Percentiles rank a stretch among this genome's conserved stretches.
These are phyloP conservation scores for Lysiphlebus fabarum DNA, from an alignment of 1,140 invertebrate species.

Conservation along the genomic window DNA sequence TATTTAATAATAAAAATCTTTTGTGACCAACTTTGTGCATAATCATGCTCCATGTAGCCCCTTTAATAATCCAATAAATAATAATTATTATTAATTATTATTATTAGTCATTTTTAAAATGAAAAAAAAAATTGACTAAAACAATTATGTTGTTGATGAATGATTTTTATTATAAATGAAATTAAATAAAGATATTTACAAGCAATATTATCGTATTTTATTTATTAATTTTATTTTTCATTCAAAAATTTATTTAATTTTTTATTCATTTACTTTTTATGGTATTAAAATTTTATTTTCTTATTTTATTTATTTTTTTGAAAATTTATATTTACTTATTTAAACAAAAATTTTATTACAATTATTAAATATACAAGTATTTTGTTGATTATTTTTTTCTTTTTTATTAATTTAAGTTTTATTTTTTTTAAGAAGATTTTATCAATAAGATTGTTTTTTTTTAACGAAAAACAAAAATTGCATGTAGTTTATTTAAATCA, in stretches of 20 bases:
- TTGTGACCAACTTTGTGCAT: slow-evolving; percentile 55
- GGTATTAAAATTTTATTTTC: not conserved
- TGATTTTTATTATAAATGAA: slow-evolving; percentile 60
- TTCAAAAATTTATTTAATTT: no score
- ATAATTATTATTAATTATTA: slow-evolving; percentile 16
- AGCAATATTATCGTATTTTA: slow-evolving; percentile 39
- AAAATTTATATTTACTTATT: no score
- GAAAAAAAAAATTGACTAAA: slow-evolving; percentile 54
- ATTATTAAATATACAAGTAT: no score
- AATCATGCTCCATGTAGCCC: slow-evolving; percentile 46
- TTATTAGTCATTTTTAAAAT: slow-evolving; percentile 31
- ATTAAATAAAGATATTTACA: slow-evolving; percentile 59
- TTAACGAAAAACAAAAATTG: no score
- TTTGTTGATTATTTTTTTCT: no score
- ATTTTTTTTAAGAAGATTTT: no score
- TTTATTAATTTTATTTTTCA: slow-evolving; percentile 5
- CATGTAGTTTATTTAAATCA: no score
- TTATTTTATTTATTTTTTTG: no score
- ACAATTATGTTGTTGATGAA: slow-evolving; percentile 59
- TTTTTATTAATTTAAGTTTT: no score
- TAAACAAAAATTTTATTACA: no score
- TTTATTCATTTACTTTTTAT: slow-evolving; percentile 9
- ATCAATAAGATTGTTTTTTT: no score
- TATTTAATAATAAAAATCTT: slow-evolving; percentile 41
- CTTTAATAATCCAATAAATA: slow-evolving; percentile 21